Evolutionary conservation across 92 coral and sea anemone species (phyloP).

Genomic region (Epizoanthus illoricatus): DNA sequence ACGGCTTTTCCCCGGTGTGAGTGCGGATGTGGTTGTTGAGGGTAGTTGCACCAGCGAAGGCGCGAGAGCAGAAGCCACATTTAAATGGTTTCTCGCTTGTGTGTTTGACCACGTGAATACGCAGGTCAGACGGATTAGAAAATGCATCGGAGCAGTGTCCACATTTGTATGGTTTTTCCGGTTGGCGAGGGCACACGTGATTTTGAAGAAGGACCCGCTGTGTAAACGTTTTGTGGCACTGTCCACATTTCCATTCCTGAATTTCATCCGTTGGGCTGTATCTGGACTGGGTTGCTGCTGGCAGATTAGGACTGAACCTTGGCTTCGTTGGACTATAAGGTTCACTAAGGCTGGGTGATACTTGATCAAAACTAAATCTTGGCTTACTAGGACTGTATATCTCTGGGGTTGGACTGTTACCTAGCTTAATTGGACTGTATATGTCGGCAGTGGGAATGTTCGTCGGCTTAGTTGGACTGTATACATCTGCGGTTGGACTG

Average conservation of each 20-base stretch:
- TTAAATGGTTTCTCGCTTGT: constrained; percentile 91
- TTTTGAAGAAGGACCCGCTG: constrained; percentile 81
- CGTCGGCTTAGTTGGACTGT: neutral
- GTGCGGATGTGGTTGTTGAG: constrained; percentile 93
- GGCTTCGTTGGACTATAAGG: constrained; percentile 34
- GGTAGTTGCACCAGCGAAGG: constrained; percentile 92
- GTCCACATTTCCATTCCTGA: constrained; percentile 81
- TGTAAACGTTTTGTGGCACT: constrained; percentile 78
- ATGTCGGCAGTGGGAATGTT: constrained; percentile 9
- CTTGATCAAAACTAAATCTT: constrained; percentile 13
- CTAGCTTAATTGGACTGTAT: constrained; percentile 1
- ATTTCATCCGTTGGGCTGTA: constrained; percentile 46
- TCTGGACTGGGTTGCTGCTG: constrained; percentile 21
- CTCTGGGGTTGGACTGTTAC: neutral
- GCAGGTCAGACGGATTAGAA: constrained; percentile 84
- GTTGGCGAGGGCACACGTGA: constrained; percentile 82
- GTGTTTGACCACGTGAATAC: constrained; percentile 88
- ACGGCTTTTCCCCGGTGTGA: constrained; percentile 94
- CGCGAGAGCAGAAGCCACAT: constrained; percentile 91
- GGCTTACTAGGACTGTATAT: neutral
- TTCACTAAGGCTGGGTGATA: neutral
- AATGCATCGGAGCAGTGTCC: constrained; percentile 84
- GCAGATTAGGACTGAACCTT: constrained; percentile 13
- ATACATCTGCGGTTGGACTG: neutral
- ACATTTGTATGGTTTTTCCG: constrained; percentile 85